Evolutionary conservation across 2,888 invertebrate species (phyloP).

Genomic region (Chrysolina haemoptera): DNA sequence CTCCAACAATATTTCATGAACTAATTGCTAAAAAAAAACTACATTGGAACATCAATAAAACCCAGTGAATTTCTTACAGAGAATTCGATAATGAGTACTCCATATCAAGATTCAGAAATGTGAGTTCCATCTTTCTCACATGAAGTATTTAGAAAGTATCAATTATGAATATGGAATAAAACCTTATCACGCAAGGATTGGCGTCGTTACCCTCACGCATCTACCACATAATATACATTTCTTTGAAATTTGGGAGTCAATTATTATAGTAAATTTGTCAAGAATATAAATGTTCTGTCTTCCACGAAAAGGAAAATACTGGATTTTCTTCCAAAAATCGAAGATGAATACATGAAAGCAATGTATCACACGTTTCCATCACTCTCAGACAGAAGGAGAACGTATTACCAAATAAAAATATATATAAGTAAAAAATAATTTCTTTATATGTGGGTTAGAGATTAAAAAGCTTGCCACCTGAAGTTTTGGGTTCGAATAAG

Average conservation of each 20-base stretch:
- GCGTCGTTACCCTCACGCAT: slow-evolving; percentile 14
- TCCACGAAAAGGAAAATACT: too few relatives aligned
- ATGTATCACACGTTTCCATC: too few relatives aligned
- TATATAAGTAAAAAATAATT: too few relatives aligned
- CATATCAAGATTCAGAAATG: slow-evolving; percentile 17
- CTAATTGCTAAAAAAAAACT: neutral
- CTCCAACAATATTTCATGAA: too few relatives aligned
- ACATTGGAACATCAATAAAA: neutral
- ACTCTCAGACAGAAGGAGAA: too few relatives aligned
- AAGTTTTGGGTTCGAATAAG: too few relatives aligned
- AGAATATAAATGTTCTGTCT: neutral
- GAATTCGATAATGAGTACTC: slow-evolving; percentile 14
- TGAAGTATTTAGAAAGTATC: slow-evolving; percentile 15
- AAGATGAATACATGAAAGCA: too few relatives aligned
- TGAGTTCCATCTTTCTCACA: neutral
- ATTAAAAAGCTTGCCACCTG: too few relatives aligned
- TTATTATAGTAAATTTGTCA: slow-evolving; percentile 23
- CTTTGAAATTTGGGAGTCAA: slow-evolving; percentile 14
- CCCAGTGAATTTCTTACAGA: neutral
- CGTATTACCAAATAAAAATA: too few relatives aligned
- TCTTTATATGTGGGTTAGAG: too few relatives aligned
- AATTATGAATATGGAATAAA: neutral
- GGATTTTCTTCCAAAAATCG: too few relatives aligned
- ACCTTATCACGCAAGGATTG: slow-evolving; percentile 18
- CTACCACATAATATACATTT: slow-evolving; percentile 15